Base-by-base conservation (phyloP, 2,797 vertebrate species). In the Pachyuromys duprasi region DNA sequence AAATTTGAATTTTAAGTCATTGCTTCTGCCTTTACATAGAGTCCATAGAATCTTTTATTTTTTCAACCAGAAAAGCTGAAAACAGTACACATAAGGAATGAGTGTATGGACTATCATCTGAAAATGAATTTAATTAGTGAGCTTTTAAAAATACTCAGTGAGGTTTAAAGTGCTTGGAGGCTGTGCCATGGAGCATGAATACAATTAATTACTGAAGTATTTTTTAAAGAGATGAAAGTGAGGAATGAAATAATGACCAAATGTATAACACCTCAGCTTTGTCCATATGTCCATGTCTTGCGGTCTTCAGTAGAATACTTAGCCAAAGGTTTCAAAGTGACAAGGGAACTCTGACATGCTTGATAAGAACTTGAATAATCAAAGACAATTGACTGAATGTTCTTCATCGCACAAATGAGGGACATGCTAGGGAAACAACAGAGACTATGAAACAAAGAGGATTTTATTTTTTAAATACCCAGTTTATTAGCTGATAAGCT, bases 1-100 rank as follows among this genome's bases (percentile, higher is more conserved):
- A 94, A 99, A 72, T 28, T 72, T 36, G 98, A 99, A 98, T 99
- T 99, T 98, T 98, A 99, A 98, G 98, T 97, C 62, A 98, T 99
- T 93, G 99, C 99, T 94, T 94, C 97, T 28, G 98, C 98, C 95
- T 99, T 98, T 90, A 63, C 88, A 86, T 97, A 92, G 94, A 98
- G 98, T 92, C 94, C 95, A n/a, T n/a, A 97, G 98, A 83, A 97
- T 98, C 57, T 80, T 98, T 94, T 98, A 57, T 98, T 98, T 98
- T 99, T 97, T 99, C 98, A 96, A 97, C 99, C 91, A 98, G 98
- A 96, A 97, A 92, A 0, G 84, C 98, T 39, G 98, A 99, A 97
- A 99, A 98, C 0, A 94, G 98, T 2, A 98, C 98, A 91, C 99
- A 98, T 31, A 95, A 98, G 89, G 98, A 99, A 95, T 95, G 97